Percentiles rank a stretch among this genome's conserved stretches.
Evolutionary conservation across 2,888 invertebrate genomes (phyloP).

Genomic region (Epinotia brunnichana): DNA sequence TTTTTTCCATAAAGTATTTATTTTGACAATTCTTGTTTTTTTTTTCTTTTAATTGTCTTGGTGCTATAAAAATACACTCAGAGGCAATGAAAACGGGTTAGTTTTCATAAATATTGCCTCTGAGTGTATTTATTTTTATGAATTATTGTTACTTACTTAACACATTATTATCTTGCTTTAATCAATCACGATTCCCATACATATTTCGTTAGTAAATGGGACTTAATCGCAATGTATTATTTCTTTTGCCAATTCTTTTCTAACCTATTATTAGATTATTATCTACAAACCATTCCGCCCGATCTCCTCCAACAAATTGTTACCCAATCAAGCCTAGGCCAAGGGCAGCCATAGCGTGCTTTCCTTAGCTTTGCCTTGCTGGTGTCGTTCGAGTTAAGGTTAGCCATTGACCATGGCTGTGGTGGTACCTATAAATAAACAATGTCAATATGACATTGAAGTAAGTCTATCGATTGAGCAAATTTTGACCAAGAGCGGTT

Average conservation of each 20-base stretch:
- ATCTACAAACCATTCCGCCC: background rate
- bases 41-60: no score
- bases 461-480: background rate
- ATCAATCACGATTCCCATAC: no score
- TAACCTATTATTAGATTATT: background rate
- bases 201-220: no score
- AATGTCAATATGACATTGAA: constrained; percentile 5
- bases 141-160: no score
- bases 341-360: constrained; percentile 8
- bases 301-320: constrained; percentile 10
- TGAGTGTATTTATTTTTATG: no score
- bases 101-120: no score
- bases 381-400: background rate
- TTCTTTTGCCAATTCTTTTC: constrained; percentile 30
- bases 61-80: no score
- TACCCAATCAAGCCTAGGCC: constrained; percentile 9
- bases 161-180: no score
- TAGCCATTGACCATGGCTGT: constrained; percentile 2
- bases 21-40: no score
- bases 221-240: no score
- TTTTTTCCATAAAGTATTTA: no score
- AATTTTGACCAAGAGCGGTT: background rate
- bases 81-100: no score
- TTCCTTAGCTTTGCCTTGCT: constrained; percentile 15
- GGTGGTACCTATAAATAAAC: constrained; percentile 7